phyloP scores from a whole-genome alignment of 1,140 invertebrate genomes.

The Berghia stephanieae region DNA sequence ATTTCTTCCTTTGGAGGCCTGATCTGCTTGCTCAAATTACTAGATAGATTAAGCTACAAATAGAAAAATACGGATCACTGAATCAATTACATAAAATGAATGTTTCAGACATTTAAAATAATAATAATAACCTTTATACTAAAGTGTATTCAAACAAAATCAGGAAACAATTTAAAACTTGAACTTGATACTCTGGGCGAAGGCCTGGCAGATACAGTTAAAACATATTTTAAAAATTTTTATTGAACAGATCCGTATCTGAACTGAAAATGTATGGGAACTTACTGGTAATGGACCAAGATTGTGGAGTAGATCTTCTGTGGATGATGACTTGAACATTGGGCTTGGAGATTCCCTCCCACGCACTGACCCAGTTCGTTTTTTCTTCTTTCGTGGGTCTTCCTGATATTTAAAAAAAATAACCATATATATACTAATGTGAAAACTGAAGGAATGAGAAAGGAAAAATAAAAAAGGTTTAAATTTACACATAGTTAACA shows the following conservation, averaged over 20 bases:
- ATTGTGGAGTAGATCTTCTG: slow-evolving; percentile 77
- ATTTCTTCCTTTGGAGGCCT: background rate
- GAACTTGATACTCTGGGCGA: too few species aligned
- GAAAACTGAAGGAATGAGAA: background rate
- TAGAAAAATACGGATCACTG: too few species aligned
- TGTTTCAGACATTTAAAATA: too few species aligned
- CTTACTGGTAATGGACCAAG: slow-evolving; percentile 84
- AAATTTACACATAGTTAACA: background rate
- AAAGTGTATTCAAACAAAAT: too few species aligned
- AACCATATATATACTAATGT: background rate
- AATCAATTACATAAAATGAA: too few species aligned
- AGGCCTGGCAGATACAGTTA: too few species aligned
- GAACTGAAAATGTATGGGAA: too few species aligned
- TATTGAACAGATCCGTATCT: too few species aligned
- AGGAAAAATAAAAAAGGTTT: slow-evolving; percentile 8
- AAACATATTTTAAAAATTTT: too few species aligned
- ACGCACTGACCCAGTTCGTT: slow-evolving; percentile 37
- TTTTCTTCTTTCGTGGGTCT: slow-evolving; percentile 50
- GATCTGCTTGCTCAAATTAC: background rate
- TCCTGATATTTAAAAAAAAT: slow-evolving; percentile 41
- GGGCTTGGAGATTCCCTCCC: slow-evolving; percentile 41
- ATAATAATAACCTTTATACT: too few species aligned
- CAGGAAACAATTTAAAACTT: too few species aligned
- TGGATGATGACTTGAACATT: slow-evolving; percentile 53
- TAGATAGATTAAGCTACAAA: background rate